phyloP scores from a whole-genome alignment of 1,140 invertebrate species.

The Glomeris maerens region DNA sequence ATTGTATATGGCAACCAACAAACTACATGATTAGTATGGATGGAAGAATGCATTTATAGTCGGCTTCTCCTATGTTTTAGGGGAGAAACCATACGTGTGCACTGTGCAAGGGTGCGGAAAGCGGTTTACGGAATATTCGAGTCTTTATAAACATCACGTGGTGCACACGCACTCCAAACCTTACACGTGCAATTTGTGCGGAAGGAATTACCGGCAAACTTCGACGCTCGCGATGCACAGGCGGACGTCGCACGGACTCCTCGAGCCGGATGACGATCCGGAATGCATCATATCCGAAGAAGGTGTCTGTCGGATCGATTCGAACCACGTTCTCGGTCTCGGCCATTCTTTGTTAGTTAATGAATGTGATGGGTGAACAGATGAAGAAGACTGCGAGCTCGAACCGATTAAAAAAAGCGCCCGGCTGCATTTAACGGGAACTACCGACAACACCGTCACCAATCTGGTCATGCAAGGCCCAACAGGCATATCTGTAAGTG shows the following conservation, averaged over 20 bases:
- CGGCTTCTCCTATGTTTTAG: constrained; percentile 18
- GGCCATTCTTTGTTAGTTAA: no score
- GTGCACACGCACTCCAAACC: constrained; percentile 48
- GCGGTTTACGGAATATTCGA: constrained; percentile 58
- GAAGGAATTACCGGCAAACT: constrained; percentile 43
- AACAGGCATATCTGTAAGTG: no score
- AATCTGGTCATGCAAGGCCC: no score
- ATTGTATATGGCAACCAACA: no score
- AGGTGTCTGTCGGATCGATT: constrained; percentile 13
- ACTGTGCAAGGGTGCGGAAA: constrained; percentile 45
- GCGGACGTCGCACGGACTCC: constrained; percentile 30
- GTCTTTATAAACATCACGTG: constrained; percentile 55
- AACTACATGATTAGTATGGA: no score
- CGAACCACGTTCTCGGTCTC: no score
- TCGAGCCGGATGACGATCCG: constrained; percentile 20
- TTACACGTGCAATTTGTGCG: constrained; percentile 43
- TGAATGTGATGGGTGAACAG: no score
- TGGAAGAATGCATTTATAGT: not conserved
- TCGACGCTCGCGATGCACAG: constrained; percentile 48
- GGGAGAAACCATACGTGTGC: constrained; percentile 36
- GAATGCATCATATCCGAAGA: no score
- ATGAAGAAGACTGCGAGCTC: no score
- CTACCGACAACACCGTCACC: no score
- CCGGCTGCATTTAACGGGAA: no score
- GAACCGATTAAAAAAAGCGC: no score